phyloP scores from a whole-genome alignment of 2,888 invertebrate genomes.

The Nematopogon swammerdamellus region DNA sequence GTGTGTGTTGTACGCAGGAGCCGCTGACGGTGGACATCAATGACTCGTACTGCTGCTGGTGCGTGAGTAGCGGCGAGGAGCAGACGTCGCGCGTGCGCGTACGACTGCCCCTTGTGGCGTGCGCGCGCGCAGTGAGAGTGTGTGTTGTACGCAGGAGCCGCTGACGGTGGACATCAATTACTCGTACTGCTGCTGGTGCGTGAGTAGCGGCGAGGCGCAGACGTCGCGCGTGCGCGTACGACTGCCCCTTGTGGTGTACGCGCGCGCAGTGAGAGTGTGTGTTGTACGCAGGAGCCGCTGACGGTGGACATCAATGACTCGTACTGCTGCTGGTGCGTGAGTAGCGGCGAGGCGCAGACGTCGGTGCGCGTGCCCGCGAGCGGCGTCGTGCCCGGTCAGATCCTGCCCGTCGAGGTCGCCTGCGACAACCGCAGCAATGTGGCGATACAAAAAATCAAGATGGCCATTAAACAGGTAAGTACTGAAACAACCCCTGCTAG shows the following conservation, averaged over 20 bases:
- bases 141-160: too few relatives aligned
- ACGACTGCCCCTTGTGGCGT: too few relatives aligned
- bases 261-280: too few relatives aligned
- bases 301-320: constrained; percentile 62
- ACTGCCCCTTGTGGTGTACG: too few relatives aligned
- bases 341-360: constrained; percentile 24
- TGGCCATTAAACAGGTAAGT: constrained; percentile 55
- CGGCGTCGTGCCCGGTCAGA: constrained; percentile 72
- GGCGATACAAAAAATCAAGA: constrained; percentile 54
- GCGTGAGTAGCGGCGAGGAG: too few relatives aligned
- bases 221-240: constrained; percentile 36
- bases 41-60: too few relatives aligned
- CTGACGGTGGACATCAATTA: too few relatives aligned
- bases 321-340: constrained; percentile 56
- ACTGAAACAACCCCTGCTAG: too few relatives aligned
- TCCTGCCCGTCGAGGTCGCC: constrained; percentile 63
- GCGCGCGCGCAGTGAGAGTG: too few relatives aligned
- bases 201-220: constrained; percentile 58
- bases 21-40: too few relatives aligned
- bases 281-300: constrained; percentile 55
- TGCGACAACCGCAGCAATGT: constrained; percentile 69
- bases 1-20: too few relatives aligned
- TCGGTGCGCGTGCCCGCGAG: constrained; percentile 54
- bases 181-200: constrained; percentile 57
- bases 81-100: too few relatives aligned